Base-by-base conservation (phyloP, 2,797 vertebrate genomes). In the Cottoperca gobio region DNA sequence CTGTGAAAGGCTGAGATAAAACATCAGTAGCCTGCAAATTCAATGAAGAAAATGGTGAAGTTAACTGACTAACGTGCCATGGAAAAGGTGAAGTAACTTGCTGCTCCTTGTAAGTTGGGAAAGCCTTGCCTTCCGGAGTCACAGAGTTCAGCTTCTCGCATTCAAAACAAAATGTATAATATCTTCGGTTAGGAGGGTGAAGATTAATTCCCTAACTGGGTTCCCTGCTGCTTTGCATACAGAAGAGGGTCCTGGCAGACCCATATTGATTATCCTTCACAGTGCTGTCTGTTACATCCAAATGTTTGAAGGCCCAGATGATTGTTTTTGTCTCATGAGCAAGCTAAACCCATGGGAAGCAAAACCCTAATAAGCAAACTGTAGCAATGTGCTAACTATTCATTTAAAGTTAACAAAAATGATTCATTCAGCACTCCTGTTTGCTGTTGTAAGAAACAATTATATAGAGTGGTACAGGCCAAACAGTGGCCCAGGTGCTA, bases 241-340 rank as follows among this genome's bases (percentile, higher is more conserved):
- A 54, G 8, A 54, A 26, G 23, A 70, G 5, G 55, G 35, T 58
- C 12, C 28, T 23, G 50, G 10, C 31, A 46, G 72, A 59, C 26
- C n/a, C 9, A 2, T 61, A 61, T 14, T 49, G 26, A 66, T 17
- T 28, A 28, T 60, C 48, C 23, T 31, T 74, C 52, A 73, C 39
- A 24, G 8, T 26, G 17, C n/a, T 40, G 48, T 48, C 33, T 61
- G 49, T 11, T 57, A 24, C 37, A 66, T 40, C 13, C 21, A 35
- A 49, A 59, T 52, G 19, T n/a, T 13, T 66, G 37, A 17, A 64
- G 16, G 26, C 42, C 35, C 10, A 46, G 17, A 59, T 77, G 11
- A 70, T 21, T 46, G 11, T 39, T 42, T 62, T 35, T 26, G 16
- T 46, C 19, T 73, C 2, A 39, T 55, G 49, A 1, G 8, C 49